Conservation (phyloP, 2,888 invertebrate genomes). For the Ornithoptera priamus region DNA sequence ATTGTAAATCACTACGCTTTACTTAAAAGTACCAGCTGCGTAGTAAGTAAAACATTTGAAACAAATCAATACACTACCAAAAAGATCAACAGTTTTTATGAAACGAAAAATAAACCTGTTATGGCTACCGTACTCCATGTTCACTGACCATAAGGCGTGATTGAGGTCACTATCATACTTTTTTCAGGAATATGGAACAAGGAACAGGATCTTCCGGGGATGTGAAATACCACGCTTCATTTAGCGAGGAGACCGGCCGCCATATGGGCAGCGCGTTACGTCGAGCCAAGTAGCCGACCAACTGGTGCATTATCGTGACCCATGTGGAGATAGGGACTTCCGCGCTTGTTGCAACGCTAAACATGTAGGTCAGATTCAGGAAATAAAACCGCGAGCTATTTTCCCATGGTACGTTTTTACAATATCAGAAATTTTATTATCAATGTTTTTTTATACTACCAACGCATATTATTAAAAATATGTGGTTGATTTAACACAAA, state of each 20-base stretch:
- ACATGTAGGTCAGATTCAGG: conserved; percentile 65
- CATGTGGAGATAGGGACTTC: conserved; percentile 65
- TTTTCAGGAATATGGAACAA: conserved; percentile 41
- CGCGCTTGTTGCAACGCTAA: conserved; percentile 50
- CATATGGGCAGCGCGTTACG: conserved; percentile 60
- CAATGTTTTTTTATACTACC: not conserved
- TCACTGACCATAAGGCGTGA: conserved; percentile 23
- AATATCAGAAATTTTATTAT: conserved; percentile 30
- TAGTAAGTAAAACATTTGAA: no score
- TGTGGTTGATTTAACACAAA: not conserved
- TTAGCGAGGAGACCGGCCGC: conserved; percentile 35
- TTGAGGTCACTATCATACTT: conserved; percentile 30
- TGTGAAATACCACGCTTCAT: conserved; percentile 35
- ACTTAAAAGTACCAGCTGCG: no score
- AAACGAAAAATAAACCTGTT: not conserved
- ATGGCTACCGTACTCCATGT: conserved; percentile 4
- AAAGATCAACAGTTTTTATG: not conserved
- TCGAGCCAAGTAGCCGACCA: conserved; percentile 44
- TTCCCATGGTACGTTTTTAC: conserved; percentile 46
- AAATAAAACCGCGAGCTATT: conserved; percentile 69
- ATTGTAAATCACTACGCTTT: no score
- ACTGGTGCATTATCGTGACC: conserved; percentile 59
- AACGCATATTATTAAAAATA: not conserved
- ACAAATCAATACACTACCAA: not conserved
- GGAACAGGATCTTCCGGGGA: conserved; percentile 53